A percentile compares a stretch with the other conserved stretches of the same genome.
Conservation (phyloP, 2,888 invertebrate genomes). For the Volucella bombylans region DNA sequence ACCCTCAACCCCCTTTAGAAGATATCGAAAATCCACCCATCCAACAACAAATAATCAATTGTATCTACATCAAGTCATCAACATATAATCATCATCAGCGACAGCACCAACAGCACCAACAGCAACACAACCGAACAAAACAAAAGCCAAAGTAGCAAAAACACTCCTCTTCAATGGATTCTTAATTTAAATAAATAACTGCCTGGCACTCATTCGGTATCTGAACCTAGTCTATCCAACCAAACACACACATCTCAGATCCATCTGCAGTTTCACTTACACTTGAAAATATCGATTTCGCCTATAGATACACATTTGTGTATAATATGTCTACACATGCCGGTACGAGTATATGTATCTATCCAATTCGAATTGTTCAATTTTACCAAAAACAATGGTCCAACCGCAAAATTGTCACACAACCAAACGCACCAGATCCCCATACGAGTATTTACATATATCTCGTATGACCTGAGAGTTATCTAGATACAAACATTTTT, state of each 20-base stretch:
- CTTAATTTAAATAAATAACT: conserved; percentile 66
- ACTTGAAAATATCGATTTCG: conserved; percentile 61
- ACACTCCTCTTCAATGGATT: conserved; percentile 53
- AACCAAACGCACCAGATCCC: conserved; percentile 31
- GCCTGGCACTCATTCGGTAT: conserved; percentile 47
- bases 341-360: not conserved
- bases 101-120: conserved; percentile 24
- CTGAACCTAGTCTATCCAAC: conserved; percentile 36
- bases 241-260: not conserved
- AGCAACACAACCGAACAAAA: conserved; percentile 21
- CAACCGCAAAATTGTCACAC: conserved; percentile 51
- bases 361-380: conserved; percentile 38
- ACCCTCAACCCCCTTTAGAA: not conserved
- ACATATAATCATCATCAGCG: conserved; percentile 14
- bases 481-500: not conserved
- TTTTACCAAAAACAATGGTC: conserved; percentile 33
- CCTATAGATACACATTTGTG: not conserved
- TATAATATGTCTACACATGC: not conserved
- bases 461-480: not conserved
- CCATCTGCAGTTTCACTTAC: conserved; percentile 36
- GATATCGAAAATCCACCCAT: conserved; percentile 2
- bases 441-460: conserved; percentile 9
- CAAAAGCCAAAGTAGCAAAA: conserved; percentile 39
- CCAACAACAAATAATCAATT: conserved; percentile 36
- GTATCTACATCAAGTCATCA: conserved; percentile 33